phyloP scores from a whole-genome alignment of 2,888 invertebrate genomes.

The Erebia palarica region DNA sequence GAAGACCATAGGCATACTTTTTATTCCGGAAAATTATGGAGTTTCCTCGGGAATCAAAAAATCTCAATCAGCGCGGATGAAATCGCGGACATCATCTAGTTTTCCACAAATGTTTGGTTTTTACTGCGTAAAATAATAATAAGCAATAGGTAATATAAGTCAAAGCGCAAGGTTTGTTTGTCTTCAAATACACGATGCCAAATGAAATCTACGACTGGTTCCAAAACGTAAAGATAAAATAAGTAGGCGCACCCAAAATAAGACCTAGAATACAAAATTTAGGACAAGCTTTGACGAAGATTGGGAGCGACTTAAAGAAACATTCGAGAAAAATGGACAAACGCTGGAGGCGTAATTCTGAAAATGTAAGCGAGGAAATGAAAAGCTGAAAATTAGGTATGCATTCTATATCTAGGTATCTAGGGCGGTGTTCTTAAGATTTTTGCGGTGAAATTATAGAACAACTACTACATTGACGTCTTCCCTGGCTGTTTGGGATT shows the following conservation, averaged over 20 bases:
- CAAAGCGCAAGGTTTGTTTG: too few species aligned
- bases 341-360: slow-evolving; percentile 14
- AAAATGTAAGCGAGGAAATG: slow-evolving; percentile 25
- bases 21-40: too few species aligned
- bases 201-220: too few species aligned
- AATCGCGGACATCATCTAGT: too few species aligned
- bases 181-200: too few species aligned
- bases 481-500: too few species aligned
- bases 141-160: too few species aligned
- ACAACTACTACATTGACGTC: background rate
- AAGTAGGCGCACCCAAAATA: background rate
- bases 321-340: slow-evolving; percentile 7
- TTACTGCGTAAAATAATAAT: too few species aligned
- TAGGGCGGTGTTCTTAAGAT: background rate
- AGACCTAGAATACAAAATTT: slow-evolving; percentile 23
- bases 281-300: slow-evolving; percentile 17
- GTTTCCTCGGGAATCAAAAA: too few species aligned
- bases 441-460: background rate
- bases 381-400: slow-evolving; percentile 30
- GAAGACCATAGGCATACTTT: too few species aligned
- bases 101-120: too few species aligned
- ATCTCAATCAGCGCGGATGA: too few species aligned
- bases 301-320: slow-evolving; percentile 13
- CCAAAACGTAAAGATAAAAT: background rate
- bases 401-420: slow-evolving; percentile 27